Base-by-base conservation (phyloP, 2,888 invertebrate species). In the Andrena marginata region DNA sequence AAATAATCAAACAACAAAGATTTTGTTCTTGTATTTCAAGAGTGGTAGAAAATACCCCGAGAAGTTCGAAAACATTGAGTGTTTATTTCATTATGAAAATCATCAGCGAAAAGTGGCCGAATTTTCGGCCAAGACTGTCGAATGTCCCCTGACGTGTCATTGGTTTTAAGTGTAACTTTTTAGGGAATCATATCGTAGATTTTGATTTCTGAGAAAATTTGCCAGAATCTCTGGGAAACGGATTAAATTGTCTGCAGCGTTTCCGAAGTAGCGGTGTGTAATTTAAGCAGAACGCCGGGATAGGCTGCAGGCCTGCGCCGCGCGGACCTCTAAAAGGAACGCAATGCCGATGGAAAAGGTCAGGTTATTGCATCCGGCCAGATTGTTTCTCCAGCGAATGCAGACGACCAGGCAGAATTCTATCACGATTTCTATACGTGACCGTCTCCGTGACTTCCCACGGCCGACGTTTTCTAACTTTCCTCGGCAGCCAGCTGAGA, bases 381-480 rank as follows among this genome's bases (percentile, higher is more conserved):
- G 64, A 80, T 72, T 68, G 75, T 71, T 77, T 78, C 77, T 80
- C 73, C 26, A 35, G 26, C 72, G 35, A 79, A 69, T 31, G 70
- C 78, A 49, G n/a, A n/a, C 49, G 64, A 10, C 26, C 26, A 33
- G 16, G 67, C 65, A 48, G 8, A n/a, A 49, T 49, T 64, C 42
- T 70, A 51, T 68, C 20, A 69, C 60, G 48, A 81, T 85, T 82
- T 70, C 76, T 85, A 64, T 77, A 67, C 63, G 68, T 54, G 63
- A 56, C 73, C 60, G 80, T 70, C 65, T 26, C 56, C 65, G 42
- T 49, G 31, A 77, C 84, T 84, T 86, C 68, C 78, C 85, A 83
- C 83, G 76, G 13, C 71, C 64, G 26, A n/a, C 33, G 75, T 84
- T 84, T 84, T 85, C 81, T 81, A 84, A 82, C 84, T 82, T 81